phyloP scores from a whole-genome alignment of 1,140 invertebrate species.

The Aphelinus atriplicis region DNA sequence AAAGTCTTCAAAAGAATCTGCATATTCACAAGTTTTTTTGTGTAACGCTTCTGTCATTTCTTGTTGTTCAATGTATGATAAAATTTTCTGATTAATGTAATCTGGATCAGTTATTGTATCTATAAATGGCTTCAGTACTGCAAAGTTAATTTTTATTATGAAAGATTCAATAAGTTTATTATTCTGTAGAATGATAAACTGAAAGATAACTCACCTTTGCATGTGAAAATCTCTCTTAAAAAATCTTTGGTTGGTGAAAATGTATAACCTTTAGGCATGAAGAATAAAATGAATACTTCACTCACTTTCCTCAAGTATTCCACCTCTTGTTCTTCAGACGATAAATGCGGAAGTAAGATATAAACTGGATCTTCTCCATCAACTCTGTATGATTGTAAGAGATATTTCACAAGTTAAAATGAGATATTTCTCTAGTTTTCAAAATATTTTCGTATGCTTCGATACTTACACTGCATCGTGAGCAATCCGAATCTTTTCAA shows the following conservation, averaged over 20 bases:
- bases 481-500: constrained; percentile 84
- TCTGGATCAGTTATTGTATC: constrained; percentile 88
- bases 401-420: constrained; percentile 20
- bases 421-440: constrained; percentile 3
- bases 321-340: constrained; percentile 77
- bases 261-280: constrained; percentile 84
- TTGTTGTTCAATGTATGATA: constrained; percentile 83
- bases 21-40: constrained; percentile 84
- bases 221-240: constrained; percentile 83
- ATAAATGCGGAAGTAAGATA: constrained; percentile 79
- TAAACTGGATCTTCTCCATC: constrained; percentile 76
- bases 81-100: constrained; percentile 89
- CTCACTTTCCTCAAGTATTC: constrained; percentile 84
- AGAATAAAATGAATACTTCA: constrained; percentile 82
- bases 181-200: not conserved
- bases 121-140: constrained; percentile 85
- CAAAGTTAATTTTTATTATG: constrained; percentile 44
- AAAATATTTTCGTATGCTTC: too few relatives aligned
- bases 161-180: not conserved
- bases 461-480: constrained; percentile 76
- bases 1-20: constrained; percentile 90
- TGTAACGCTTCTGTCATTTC: constrained; percentile 82
- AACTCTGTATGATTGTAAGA: constrained; percentile 58
- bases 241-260: constrained; percentile 80
- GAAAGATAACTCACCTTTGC: constrained; percentile 73